Percentiles rank a stretch among this genome's conserved stretches.
phyloP scores from a whole-genome alignment of 2,888 invertebrate genomes.

The Sesamia inferens region DNA sequence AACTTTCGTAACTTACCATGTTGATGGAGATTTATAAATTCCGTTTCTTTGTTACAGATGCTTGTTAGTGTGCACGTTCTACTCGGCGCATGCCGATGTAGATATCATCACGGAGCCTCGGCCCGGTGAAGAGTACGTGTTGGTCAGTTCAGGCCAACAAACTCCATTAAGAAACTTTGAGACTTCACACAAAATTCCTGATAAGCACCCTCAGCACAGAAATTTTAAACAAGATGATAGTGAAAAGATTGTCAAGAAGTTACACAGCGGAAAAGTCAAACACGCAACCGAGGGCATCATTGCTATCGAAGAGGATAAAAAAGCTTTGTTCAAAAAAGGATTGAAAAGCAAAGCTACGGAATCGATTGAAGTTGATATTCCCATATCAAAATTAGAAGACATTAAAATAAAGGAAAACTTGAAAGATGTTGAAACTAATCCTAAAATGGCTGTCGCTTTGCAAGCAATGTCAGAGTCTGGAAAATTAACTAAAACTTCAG shows the following conservation, averaged over 20 bases:
- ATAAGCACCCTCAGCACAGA: slow-evolving; percentile 83
- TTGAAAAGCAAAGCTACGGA: slow-evolving; percentile 82
- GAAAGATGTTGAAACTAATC: slow-evolving; percentile 85
- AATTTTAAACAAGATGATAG: slow-evolving; percentile 78
- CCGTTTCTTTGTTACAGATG: slow-evolving; percentile 86
- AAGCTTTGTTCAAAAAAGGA: slow-evolving; percentile 78
- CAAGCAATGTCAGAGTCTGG: slow-evolving; percentile 88
- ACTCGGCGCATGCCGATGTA: slow-evolving; percentile 86
- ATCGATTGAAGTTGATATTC: slow-evolving; percentile 86
- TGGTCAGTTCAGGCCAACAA: slow-evolving; percentile 90
- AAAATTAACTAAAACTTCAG: slow-evolving; percentile 79
- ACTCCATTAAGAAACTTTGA: slow-evolving; percentile 90
- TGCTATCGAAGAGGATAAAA: slow-evolving; percentile 87
- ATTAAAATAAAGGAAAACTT: slow-evolving; percentile 88
- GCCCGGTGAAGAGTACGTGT: slow-evolving; percentile 92
- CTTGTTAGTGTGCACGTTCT: slow-evolving; percentile 85
- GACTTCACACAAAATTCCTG: slow-evolving; percentile 93
- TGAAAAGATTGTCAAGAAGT: slow-evolving; percentile 85
- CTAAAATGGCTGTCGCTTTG: slow-evolving; percentile 83
- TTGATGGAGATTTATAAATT: slow-evolving; percentile 60
- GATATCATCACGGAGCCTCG: slow-evolving; percentile 91
- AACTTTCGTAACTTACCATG: slow-evolving; percentile 74
- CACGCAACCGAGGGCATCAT: slow-evolving; percentile 85
- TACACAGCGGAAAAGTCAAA: slow-evolving; percentile 80
- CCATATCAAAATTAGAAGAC: slow-evolving; percentile 86